Evolutionary conservation across 2,113 vertebrate species (phyloP).

Genomic region (Seriola rivoliana): DNA sequence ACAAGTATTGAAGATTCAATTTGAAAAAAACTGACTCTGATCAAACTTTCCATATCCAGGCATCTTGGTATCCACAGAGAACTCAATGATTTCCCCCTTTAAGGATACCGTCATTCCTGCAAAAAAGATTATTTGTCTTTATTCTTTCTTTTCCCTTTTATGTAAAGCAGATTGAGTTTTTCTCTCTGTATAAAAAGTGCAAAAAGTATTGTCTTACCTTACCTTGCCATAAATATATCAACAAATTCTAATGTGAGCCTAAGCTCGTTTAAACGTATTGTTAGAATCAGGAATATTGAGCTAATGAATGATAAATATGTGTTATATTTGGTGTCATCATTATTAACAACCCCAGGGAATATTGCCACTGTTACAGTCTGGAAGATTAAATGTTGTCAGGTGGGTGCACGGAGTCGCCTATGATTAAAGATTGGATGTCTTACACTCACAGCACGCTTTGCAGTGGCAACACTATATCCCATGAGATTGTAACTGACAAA

Average conservation of each 20-base stretch:
- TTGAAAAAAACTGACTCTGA: not conserved
- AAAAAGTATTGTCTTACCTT: not conserved
- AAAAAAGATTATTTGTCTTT: not conserved
- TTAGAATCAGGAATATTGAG: not conserved
- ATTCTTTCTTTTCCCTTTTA: not conserved
- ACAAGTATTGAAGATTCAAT: not conserved
- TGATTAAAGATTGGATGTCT: conserved; percentile 38
- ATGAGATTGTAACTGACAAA: conserved; percentile 10
- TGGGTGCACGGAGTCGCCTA: conserved; percentile 13
- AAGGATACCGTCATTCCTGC: not conserved
- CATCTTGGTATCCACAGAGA: not conserved
- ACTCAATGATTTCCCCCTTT: not conserved
- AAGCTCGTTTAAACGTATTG: not conserved
- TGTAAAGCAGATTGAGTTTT: too few relatives aligned
- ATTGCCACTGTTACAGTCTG: not conserved
- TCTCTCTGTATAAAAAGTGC: too few relatives aligned
- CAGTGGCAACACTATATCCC: not conserved
- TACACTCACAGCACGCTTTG: conserved; percentile 8
- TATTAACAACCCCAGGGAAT: not conserved
- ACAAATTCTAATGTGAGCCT: not conserved
- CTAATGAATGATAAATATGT: not conserved
- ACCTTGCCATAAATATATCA: not conserved
- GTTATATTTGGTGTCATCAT: not conserved
- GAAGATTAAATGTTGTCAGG: conserved; percentile 16
- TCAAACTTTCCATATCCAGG: not conserved